phyloP scores from a whole-genome alignment of 2,113 vertebrate genomes.

The Pomatostomus ruficeps region DNA sequence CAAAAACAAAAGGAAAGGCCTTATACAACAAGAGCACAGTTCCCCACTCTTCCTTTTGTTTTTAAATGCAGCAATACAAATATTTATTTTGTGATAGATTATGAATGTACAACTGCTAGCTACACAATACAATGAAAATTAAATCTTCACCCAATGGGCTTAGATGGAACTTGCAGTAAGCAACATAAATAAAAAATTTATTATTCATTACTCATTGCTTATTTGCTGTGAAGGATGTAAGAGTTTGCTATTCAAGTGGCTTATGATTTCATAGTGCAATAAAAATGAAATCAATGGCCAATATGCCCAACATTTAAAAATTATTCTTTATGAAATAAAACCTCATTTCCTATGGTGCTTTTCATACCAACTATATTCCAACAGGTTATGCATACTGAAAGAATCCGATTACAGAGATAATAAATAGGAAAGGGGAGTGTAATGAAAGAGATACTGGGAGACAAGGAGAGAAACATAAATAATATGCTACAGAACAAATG shows the following conservation, averaged over 20 bases:
- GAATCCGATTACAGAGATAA: not conserved
- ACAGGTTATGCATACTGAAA: not conserved
- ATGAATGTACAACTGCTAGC: not conserved
- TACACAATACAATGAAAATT: not conserved
- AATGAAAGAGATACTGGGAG: not conserved
- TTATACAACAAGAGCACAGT: not conserved
- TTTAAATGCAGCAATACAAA: not conserved
- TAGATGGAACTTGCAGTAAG: not conserved
- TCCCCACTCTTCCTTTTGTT: not conserved
- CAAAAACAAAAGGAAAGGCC: not conserved
- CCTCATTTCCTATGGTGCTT: not conserved
- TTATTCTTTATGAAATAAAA: not conserved
- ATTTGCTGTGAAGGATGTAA: constrained; percentile 13
- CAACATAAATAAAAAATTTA: constrained; percentile 47
- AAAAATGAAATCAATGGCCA: constrained; percentile 26
- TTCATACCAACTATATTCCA: not conserved
- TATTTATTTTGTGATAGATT: constrained; percentile 5
- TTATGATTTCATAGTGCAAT: constrained; percentile 13
- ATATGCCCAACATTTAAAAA: not conserved
- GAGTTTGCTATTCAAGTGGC: not conserved
- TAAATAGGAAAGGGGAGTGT: not conserved
- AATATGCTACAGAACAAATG: not conserved
- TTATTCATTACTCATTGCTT: constrained; percentile 43
- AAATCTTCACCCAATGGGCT: not conserved
- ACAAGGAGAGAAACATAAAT: not conserved